Conservation (phyloP, 1,140 invertebrate genomes). For the Plectus sambesii region DNA sequence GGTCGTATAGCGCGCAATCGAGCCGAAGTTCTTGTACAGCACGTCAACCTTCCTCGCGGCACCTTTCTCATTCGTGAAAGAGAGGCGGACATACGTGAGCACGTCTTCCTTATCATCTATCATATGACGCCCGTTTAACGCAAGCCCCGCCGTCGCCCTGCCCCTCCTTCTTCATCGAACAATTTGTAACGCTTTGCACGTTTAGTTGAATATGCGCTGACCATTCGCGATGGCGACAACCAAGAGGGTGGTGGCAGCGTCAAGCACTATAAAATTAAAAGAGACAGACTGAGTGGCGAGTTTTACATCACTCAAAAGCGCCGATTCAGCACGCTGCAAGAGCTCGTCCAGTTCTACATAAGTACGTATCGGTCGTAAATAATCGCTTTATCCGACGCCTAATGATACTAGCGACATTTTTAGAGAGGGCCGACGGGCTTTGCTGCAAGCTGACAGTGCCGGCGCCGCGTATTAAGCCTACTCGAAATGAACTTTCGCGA, state of each 20-base stretch:
- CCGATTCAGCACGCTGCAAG: conserved; percentile 74
- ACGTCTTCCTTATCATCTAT: no score
- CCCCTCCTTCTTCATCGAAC: neutral
- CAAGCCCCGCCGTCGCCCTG: no score
- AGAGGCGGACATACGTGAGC: conserved; percentile 60
- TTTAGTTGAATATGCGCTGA: conserved; percentile 75
- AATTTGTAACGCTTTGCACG: neutral
- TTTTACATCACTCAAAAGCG: conserved; percentile 83
- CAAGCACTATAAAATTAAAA: conserved; percentile 95
- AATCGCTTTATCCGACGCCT: conserved; percentile 4
- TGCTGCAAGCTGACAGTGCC: conserved; percentile 80
- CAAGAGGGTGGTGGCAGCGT: conserved; percentile 78
- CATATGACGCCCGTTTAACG: no score
- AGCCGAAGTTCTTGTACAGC: conserved; percentile 80
- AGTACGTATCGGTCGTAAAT: conserved; percentile 61
- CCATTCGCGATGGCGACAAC: conserved; percentile 90
- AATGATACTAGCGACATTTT: conserved; percentile 15
- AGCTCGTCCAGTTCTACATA: conserved; percentile 79
- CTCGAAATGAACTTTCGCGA: conserved; percentile 85
- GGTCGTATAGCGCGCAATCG: conserved; percentile 88
- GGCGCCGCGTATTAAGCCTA: conserved; percentile 80
- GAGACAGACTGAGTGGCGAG: conserved; percentile 75
- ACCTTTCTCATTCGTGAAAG: conserved; percentile 88
- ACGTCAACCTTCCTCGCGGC: conserved; percentile 79
- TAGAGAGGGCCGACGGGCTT: conserved; percentile 63